phyloP scores from a whole-genome alignment of 2,113 vertebrate genomes.

The Alces alces region DNA sequence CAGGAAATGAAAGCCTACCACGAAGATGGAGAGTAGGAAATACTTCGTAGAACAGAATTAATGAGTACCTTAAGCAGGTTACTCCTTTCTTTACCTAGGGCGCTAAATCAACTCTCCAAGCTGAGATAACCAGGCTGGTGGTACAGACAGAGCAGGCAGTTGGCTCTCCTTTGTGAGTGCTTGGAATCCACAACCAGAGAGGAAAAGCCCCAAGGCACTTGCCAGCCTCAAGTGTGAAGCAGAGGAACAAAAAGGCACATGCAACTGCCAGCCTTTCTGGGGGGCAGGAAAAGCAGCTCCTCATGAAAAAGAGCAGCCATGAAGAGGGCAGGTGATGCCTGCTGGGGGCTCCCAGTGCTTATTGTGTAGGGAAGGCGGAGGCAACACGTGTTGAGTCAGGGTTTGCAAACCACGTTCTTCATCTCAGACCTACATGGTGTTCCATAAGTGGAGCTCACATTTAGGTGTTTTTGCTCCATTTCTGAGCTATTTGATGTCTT shows the following conservation, averaged over 20 bases:
- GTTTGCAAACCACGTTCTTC: neutral
- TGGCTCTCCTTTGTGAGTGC: neutral
- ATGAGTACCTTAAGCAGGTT: neutral
- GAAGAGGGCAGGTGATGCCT: neutral
- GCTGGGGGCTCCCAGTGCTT: neutral
- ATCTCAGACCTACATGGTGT: neutral
- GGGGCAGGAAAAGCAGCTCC: neutral
- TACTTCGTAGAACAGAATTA: neutral
- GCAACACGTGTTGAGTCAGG: fast-evolving
- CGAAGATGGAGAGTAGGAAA: neutral
- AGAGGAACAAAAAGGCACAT: neutral
- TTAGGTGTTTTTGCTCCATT: neutral
- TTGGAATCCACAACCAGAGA: neutral
- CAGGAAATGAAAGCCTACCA: neutral
- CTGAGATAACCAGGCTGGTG: neutral
- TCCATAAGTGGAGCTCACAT: neutral
- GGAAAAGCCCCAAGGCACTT: neutral
- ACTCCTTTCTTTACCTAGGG: neutral
- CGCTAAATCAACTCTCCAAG: neutral
- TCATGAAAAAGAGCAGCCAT: fast-evolving
- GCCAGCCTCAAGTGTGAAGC: neutral
- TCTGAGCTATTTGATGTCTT: neutral
- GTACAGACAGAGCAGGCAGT: neutral
- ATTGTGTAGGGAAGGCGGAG: neutral
- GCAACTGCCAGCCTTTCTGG: neutral